Conservation (phyloP, 2,113 vertebrate genomes). For the Carettochelys insculpta region DNA sequence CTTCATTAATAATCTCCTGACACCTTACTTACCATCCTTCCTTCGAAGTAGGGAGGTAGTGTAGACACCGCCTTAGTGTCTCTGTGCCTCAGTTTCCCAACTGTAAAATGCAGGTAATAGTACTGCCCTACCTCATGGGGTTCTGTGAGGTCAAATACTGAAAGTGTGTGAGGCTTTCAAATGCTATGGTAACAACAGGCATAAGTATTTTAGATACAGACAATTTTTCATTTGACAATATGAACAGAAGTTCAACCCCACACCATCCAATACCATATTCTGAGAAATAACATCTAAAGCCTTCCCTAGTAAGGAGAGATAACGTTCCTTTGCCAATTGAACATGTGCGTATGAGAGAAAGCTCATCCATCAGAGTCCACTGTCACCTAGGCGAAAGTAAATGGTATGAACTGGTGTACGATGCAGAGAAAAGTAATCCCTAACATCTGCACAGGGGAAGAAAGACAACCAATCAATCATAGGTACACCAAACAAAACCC, state of each 20-base stretch:
- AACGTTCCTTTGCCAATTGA: neutral
- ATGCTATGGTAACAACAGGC: neutral
- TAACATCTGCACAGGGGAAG: neutral
- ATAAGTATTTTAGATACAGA: neutral
- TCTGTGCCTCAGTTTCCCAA: neutral
- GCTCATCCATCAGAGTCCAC: neutral
- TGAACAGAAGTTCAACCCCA: neutral
- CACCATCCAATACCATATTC: neutral
- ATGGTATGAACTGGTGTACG: neutral
- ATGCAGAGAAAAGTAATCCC: neutral
- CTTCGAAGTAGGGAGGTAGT: too few relatives aligned
- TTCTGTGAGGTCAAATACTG: neutral
- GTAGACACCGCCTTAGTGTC: too few relatives aligned
- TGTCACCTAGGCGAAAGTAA: neutral
- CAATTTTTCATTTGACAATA: neutral
- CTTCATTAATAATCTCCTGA: too few relatives aligned
- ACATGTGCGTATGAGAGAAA: neutral
- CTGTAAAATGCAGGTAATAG: neutral
- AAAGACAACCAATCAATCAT: neutral
- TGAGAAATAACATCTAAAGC: neutral
- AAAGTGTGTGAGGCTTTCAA: neutral
- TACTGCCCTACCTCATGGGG: neutral
- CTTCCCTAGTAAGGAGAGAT: neutral
- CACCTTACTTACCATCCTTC: too few relatives aligned
- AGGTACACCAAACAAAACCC: neutral